Base-by-base conservation (phyloP, 1,140 invertebrate species). In the Lasioglossum albipes region DNA sequence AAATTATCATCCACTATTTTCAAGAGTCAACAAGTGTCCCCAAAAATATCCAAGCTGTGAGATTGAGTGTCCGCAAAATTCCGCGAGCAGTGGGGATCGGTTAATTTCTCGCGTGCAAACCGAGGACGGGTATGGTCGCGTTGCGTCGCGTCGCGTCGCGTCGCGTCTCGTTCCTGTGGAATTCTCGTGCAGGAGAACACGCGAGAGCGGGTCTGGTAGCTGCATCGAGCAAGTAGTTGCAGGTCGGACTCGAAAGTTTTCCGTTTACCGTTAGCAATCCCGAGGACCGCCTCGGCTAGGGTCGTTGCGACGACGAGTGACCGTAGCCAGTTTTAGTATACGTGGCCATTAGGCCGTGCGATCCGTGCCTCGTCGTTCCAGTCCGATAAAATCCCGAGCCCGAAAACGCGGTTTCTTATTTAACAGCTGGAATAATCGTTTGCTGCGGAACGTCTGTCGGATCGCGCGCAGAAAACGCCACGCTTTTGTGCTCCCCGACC, bases 181-280 rank as follows among this genome's bases (percentile, higher is more conserved):
- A 36, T 84, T 31, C 27, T 20, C 18, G 31, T 2, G 12, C 10
- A 52, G 20, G 10, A 22, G n/a, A 64, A 62, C 45, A 18, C 57
- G 68, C 76, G 71, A 76, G 70, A 75, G 27, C 41, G 36, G 36
- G 36, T 18, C 41, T 64, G 27, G 41, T 36, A 10, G 31, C 67
- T 5, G 64, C 67, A 59, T 31, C 31, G 57, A 79, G 27, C 4
- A 20, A 10, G 42, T 10, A 22, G 52, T 45, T 65, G 0, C 9
- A 79, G 61, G 67, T 57, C 20, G 79, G 59, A 76, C 31, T 73
- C 20, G 42, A 72, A 85, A 86, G 80, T 85, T 86, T 85, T 78
- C 71, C 78, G 73, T 85, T 85, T 85, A 85, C 84, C 83, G 83
- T 86, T 83, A 85, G 64, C 77, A 74, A 82, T 81, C 52, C 31